phyloP scores from a whole-genome alignment of 2,888 invertebrate genomes.

The Pardosa pseudoannulata region DNA sequence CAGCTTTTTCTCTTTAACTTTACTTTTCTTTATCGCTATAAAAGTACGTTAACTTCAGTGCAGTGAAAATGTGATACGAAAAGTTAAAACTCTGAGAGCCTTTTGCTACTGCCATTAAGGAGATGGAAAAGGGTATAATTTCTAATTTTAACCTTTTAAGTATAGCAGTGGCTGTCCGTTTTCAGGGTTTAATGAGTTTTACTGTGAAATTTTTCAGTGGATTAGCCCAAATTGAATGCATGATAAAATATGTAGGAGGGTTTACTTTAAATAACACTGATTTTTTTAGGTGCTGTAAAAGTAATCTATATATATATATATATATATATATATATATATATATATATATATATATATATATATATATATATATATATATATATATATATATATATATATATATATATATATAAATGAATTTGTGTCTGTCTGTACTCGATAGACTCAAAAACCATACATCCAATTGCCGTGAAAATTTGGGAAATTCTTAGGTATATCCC shows the following conservation, averaged over 20 bases:
- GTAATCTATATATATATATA: no score
- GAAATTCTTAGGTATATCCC: no score
- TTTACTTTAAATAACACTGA: no score
- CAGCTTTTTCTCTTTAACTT: background rate
- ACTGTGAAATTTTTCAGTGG: background rate
- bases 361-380: no score
- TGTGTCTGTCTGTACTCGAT: no score
- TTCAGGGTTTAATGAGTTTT: constrained; percentile 4
- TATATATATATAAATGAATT: no score
- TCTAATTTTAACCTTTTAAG: constrained; percentile 22
- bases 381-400: no score
- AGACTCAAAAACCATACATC: no score
- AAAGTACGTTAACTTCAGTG: background rate
- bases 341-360: no score
- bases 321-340: no score
- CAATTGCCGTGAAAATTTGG: no score
- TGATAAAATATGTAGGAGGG: background rate
- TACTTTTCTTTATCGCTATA: background rate
- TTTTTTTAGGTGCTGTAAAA: no score
- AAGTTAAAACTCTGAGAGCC: background rate
- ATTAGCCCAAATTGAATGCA: background rate
- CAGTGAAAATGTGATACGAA: background rate
- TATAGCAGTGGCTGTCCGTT: background rate
- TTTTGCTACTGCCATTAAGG: background rate
- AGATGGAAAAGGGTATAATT: constrained; percentile 26